Evolutionary conservation across 1,140 invertebrate species (phyloP), one percentile per base, ranked within the genome.

Genomic region (Thaumatotibia leucotreta): DNA sequence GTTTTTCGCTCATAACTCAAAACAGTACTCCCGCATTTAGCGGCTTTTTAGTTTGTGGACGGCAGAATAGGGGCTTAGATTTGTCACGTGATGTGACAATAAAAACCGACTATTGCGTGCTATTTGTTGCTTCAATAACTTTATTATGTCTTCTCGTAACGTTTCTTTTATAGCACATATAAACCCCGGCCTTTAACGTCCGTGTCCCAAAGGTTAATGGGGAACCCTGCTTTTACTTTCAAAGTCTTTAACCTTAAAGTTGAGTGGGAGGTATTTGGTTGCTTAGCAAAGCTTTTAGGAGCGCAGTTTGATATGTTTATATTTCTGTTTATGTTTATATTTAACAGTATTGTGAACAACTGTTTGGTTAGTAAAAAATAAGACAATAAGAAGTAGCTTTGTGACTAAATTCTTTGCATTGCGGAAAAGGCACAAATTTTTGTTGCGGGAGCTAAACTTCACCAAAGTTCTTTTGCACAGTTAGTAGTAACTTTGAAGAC

Each of bases 11-110:
- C n/a, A n/a, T n/a, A n/a, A n/a, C n/a, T n/a, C n/a, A n/a, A n/a
- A n/a, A n/a, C n/a, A n/a, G n/a, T n/a, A n/a, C n/a, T n/a, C n/a
- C n/a, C n/a, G n/a, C n/a, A n/a, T n/a, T n/a, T n/a, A n/a, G n/a
- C n/a, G n/a, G n/a, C n/a, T n/a, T n/a, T n/a, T n/a, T n/a, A n/a
- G n/a, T n/a, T n/a, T n/a, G n/a, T n/a, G n/a, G n/a, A n/a, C n/a
- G n/a, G n/a, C n/a, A n/a, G n/a, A n/a, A n/a, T 76, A 58, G 29
- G 72, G 65, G 76, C 76, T 79, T 73, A 80, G 77, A 80, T 80
- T 80, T 77, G 77, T 80, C 71, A 39, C 72, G 66, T 75, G 70
- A 80, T 75, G 71, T 73, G 66, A 71, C 73, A 72, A 75, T 80
- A 80, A 77, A 79, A 79, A 70, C 66, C 64, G 63, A 52, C 58